Conservation (phyloP, 2,113 vertebrate species). For the Australoheros scitulus region DNA sequence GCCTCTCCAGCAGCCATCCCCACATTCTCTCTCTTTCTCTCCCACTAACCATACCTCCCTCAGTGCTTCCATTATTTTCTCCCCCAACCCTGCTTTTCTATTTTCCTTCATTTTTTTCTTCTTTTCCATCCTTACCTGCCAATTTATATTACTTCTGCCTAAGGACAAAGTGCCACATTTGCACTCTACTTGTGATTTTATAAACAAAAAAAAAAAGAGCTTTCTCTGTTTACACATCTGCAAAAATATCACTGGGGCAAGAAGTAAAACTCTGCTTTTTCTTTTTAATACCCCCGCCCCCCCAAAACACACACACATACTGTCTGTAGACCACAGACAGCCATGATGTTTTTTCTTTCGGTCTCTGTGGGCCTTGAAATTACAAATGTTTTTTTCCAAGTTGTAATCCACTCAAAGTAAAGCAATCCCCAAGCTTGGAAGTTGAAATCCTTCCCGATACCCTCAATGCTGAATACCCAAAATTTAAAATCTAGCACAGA, state of each 20-base stretch:
- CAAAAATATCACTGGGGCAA: neutral
- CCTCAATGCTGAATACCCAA: neutral
- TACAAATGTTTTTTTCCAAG: conserved; percentile 29
- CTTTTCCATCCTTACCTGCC: conserved; percentile 21
- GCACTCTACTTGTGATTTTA: neutral
- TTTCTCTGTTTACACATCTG: neutral
- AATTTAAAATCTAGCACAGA: neutral
- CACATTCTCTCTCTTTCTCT: neutral
- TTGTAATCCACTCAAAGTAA: conserved; percentile 17
- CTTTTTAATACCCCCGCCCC: neutral
- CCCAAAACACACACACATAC: neutral
- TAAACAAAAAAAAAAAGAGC: neutral
- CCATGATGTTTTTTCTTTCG: neutral
- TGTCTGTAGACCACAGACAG: conserved; percentile 13
- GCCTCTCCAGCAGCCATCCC: conserved; percentile 25
- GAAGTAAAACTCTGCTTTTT: neutral
- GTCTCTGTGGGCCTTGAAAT: conserved; percentile 21
- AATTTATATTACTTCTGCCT: conserved; percentile 15
- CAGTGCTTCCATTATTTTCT: conserved; percentile 8
- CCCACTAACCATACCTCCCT: conserved; percentile 10
- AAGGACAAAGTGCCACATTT: conserved; percentile 23
- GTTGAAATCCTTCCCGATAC: conserved; percentile 11
- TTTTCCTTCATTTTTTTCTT: conserved; percentile 17
- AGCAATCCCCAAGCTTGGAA: conserved; percentile 35
- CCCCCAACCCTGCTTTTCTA: neutral